Evolutionary conservation across 2,113 vertebrate genomes (phyloP).

Genomic region (Lathamus discolor): DNA sequence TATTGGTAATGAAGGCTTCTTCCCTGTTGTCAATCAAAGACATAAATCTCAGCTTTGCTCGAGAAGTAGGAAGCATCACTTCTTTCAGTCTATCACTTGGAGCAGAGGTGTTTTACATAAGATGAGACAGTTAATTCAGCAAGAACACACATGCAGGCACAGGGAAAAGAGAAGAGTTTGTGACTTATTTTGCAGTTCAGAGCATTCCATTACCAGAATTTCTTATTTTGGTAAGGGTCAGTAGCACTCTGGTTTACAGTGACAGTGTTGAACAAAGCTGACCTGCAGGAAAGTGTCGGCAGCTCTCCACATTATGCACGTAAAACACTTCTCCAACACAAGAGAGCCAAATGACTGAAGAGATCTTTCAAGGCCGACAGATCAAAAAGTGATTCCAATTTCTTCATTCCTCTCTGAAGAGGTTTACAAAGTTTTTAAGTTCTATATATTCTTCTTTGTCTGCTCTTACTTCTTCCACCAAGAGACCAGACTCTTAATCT

Average conservation of each 20-base stretch:
- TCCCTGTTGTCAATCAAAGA: rapidly evolving
- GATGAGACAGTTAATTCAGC: neutral
- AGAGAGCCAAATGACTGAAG: neutral
- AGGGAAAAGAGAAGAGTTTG: neutral
- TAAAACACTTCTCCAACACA: neutral
- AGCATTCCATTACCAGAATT: neutral
- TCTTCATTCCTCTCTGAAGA: neutral
- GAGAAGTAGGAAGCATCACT: neutral
- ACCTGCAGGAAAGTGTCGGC: neutral
- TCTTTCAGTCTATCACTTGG: neutral
- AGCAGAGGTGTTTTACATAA: neutral
- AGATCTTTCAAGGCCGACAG: neutral
- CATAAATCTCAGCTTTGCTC: neutral
- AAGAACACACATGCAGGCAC: rapidly evolving
- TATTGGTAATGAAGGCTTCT: neutral
- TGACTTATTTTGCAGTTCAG: neutral
- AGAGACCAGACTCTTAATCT: neutral
- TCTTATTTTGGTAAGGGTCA: neutral
- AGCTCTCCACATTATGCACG: neutral
- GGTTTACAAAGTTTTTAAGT: neutral
- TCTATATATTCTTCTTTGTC: neutral
- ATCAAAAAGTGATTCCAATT: neutral
- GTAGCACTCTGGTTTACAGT: neutral
- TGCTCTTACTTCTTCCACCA: neutral
- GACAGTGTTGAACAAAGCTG: neutral